phyloP scores from a whole-genome alignment of 2,888 invertebrate species.

The Pyralis farinalis region DNA sequence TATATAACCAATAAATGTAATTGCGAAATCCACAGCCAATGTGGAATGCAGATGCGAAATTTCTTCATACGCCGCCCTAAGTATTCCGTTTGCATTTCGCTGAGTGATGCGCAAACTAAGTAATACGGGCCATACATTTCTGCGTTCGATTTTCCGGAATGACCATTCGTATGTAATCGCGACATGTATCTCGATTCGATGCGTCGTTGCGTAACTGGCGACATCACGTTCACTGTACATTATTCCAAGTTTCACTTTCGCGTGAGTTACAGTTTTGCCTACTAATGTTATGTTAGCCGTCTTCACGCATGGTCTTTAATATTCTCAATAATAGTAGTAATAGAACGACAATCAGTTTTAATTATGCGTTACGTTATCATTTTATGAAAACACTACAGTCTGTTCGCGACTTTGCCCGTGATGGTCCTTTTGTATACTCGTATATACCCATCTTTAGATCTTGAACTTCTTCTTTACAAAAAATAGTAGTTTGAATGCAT shows the following conservation, averaged over 20 bases:
- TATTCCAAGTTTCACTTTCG: conserved; percentile 72
- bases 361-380: no score
- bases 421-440: no score
- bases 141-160: conserved; percentile 37
- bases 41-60: conserved; percentile 24
- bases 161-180: conserved; percentile 44
- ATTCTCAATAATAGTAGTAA: no score
- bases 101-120: conserved; percentile 33
- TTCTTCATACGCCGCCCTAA: conserved; percentile 26
- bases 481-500: no score
- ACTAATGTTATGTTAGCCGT: conserved; percentile 1
- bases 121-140: conserved; percentile 17
- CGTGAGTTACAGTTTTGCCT: conserved; percentile 60
- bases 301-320: conserved; percentile 18
- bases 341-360: no score
- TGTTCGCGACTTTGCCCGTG: no score
- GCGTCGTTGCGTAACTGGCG: conserved; percentile 47
- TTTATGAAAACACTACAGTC: no score
- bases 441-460: no score
- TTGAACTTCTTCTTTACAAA: no score
- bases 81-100: conserved; percentile 26
- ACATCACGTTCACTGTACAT: conserved; percentile 40
- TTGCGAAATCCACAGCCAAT: conserved; percentile 13
- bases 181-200: conserved; percentile 39
- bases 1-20: neutral